Conservation (phyloP, 2,888 invertebrate genomes). For the Macaria notata region DNA sequence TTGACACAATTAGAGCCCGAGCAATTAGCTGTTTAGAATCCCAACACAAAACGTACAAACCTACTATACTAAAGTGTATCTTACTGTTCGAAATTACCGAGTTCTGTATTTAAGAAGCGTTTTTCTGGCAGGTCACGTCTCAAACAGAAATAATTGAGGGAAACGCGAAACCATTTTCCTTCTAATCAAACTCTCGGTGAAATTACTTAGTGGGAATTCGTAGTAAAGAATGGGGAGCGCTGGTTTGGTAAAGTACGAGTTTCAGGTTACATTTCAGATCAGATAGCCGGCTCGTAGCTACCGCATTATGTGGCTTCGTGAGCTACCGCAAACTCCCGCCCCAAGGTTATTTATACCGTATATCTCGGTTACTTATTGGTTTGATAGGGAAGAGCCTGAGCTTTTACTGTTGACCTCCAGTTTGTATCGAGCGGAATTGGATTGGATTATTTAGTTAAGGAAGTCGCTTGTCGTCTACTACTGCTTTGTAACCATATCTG, state of each 20-base stretch:
- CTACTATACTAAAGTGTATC: conserved; percentile 7
- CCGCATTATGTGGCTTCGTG: conserved; percentile 71
- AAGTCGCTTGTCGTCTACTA: conserved; percentile 1
- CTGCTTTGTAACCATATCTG: neutral
- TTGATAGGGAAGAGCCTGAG: conserved; percentile 18
- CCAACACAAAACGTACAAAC: conserved; percentile 1
- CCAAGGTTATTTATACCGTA: conserved; percentile 33
- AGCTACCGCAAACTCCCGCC: conserved; percentile 53
- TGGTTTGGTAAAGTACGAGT: conserved; percentile 39
- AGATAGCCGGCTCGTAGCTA: conserved; percentile 52
- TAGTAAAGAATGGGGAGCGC: conserved; percentile 28
- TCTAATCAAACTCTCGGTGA: conserved; percentile 31
- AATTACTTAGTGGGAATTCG: conserved; percentile 28
- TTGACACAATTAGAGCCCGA: conserved; percentile 13
- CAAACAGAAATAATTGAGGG: conserved; percentile 28
- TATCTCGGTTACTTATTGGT: conserved; percentile 23
- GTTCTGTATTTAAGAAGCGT: conserved; percentile 18
- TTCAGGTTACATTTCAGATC: conserved; percentile 68
- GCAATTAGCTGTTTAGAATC: conserved; percentile 13
- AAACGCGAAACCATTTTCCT: conserved; percentile 31
- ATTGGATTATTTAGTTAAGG: conserved; percentile 8
- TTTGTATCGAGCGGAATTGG: conserved; percentile 1
- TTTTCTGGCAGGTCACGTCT: conserved; percentile 17
- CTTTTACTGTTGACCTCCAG: conserved; percentile 10
- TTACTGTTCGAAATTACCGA: conserved; percentile 18